These are phyloP conservation scores for Tragelaphus buxtoni DNA, from an alignment of 2,113 vertebrate species.

Conservation along the genomic window DNA sequence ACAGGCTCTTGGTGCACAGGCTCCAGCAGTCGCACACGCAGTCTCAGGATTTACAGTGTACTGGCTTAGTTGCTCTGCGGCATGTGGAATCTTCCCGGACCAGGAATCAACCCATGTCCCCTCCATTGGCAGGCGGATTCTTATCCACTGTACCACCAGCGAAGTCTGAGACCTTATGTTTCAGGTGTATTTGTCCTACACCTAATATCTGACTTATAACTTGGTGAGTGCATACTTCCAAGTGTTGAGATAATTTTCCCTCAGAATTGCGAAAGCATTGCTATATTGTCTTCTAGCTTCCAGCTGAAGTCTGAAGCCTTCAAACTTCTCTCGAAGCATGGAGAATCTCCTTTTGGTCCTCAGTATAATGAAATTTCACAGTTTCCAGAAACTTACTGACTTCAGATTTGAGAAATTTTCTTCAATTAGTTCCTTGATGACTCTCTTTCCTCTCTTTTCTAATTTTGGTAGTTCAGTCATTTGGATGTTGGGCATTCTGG, in stretches of 20 bases:
- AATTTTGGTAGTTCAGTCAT: background rate
- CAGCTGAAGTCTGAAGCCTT: background rate
- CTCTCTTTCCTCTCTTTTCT: background rate
- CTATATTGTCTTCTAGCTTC: background rate
- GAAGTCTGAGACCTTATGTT: background rate
- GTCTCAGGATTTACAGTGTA: background rate
- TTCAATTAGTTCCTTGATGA: background rate
- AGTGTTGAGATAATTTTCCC: background rate
- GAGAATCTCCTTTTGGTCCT: background rate
- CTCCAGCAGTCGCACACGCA: background rate
- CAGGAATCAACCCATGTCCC: background rate
- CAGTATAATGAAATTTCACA: background rate
- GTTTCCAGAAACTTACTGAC: background rate
- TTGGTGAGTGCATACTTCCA: background rate
- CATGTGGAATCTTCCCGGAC: background rate
- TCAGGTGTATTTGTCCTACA: background rate
- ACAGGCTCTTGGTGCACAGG: fast-evolving
- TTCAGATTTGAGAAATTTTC: background rate
- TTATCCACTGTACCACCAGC: background rate
- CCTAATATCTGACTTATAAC: background rate
- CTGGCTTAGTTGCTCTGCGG: background rate
- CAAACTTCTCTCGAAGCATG: background rate
- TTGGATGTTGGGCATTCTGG: background rate
- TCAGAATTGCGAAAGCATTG: background rate
- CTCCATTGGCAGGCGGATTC: background rate